Evolutionary conservation across 2,797 vertebrate species (phyloP), one percentile per base, ranked within the genome.

Genomic region (Limnodromus scolopaceus): DNA sequence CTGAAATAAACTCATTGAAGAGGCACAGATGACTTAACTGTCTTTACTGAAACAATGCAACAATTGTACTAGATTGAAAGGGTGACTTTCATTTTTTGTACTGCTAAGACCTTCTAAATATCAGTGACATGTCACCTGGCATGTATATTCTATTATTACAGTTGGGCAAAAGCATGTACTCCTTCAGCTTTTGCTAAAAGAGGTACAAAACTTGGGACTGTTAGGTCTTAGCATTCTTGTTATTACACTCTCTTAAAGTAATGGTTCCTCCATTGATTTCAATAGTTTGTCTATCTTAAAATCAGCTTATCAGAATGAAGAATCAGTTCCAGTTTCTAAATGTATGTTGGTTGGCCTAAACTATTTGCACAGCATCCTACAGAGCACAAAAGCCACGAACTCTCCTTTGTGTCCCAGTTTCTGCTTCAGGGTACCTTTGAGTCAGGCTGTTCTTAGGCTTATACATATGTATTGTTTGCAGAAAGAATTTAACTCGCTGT

Each of bases 131-230:
- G 3, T 51, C 23, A 45, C 32, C 49, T 30, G 27, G 27, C 13
- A 4, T 27, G 4, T 13, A 15, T 28, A 13, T 68, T 60, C 6
- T 64, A 3, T 70, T 38, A 3, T 38, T 53, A 6, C 19, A 25
- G 11, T 6, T n/a, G 48, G 6, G 6, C 1, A 68, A 77, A 86
- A 27, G 5, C 17, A 16, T 12, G 1, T 11, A 1, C 3, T 58
- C 14, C 8, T 23, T 92, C 23, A 53, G 16, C 45, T 86, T 61
- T 6, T 9, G 5, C 28, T 74, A 27, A 41, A 77, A 72, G 38
- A 68, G 2, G 8, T 63, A 22, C 13, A 46, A 34, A 85, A 45
- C 16, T 41, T 60, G 13, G 12, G 30, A 11, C 12, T 76, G 6
- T 4, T 18, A 17, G 23, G 13, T 63, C 63, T 81, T 63, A 25